These are phyloP conservation scores for Rynchops niger DNA, from an alignment of 2,113 vertebrate genomes.

Conservation along the genomic window DNA sequence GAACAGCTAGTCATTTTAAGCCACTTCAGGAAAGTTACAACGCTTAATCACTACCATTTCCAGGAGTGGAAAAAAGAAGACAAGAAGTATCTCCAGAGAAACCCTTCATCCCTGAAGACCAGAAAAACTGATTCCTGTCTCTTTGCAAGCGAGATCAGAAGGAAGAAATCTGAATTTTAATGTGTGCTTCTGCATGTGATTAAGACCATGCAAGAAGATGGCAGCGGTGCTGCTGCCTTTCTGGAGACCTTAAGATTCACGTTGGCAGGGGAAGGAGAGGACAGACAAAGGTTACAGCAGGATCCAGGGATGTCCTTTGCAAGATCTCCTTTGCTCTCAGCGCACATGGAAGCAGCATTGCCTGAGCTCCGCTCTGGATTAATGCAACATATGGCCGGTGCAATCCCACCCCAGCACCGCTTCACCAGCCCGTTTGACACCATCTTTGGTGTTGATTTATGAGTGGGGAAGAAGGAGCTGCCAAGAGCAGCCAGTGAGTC, in stretches of 20 bases:
- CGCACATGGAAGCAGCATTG: background rate
- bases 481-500: rapidly evolving
- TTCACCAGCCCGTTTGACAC: background rate
- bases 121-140: background rate
- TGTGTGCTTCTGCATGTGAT: background rate
- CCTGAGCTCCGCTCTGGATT: background rate
- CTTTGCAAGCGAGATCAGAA: constrained; percentile 1
- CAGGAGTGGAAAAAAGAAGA: background rate
- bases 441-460: background rate
- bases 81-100: background rate
- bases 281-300: background rate
- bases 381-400: rapidly evolving
- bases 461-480: background rate
- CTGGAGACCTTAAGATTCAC: background rate
- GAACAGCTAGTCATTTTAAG: background rate
- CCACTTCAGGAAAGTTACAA: background rate
- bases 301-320: background rate
- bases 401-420: background rate
- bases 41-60: background rate
- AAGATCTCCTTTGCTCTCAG: background rate
- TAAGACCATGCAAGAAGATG: background rate
- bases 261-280: background rate
- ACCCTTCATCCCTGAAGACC: background rate
- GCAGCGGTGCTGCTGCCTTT: background rate
- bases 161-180: background rate